Base-by-base conservation (phyloP, 2,113 vertebrate genomes). In the Dipodomys spectabilis region DNA sequence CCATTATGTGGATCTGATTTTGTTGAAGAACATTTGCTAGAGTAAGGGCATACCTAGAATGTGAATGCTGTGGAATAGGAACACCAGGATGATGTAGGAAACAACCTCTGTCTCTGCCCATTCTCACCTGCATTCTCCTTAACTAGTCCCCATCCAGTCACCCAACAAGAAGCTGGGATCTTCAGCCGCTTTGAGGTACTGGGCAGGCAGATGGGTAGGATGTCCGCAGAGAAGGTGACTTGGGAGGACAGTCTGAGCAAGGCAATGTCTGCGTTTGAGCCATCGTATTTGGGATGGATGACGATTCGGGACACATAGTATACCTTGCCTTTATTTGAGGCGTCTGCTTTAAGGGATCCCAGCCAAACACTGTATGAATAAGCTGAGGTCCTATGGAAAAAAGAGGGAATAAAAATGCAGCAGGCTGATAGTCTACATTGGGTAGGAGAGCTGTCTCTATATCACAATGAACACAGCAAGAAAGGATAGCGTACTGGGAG, bases 141-240 rank as follows among this genome's bases (percentile, higher is more conserved):
- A 44, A 25, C 2, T 45, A 53, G 18, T 65, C 92, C 92, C 95
- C 87, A 96, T 87, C 93, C 84, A 53, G 85, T 94, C 27, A 88
- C 92, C 94, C 95, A 97, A 45, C 95, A 97, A 65, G 73, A 92
- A 22, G 25, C 12, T 84, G 96, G 92, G 71, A 90, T 22, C 60
- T 13, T 65, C 39, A 84, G 0, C 22, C 23, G n/a, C 39, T 90
- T 69, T 90, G 86, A 82, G 19, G 28, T 27, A 28, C 0, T 44
- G 82, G 93, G 94, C 69, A 96, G 79, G 77, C 95, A 97, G 88
- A 95, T 93, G 73, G 88, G 95, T 39, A 65, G 25, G 79, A 92
- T 93, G 65, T 35, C 9, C 23, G 92, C 32, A 8, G 72, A 90
- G 60, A 95, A 96, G 73, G 87, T 87, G 64, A 94, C 81, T 45